These are phyloP conservation scores for Saturnia pavonia DNA, from an alignment of 2,888 invertebrate species.

Conservation along the genomic window DNA sequence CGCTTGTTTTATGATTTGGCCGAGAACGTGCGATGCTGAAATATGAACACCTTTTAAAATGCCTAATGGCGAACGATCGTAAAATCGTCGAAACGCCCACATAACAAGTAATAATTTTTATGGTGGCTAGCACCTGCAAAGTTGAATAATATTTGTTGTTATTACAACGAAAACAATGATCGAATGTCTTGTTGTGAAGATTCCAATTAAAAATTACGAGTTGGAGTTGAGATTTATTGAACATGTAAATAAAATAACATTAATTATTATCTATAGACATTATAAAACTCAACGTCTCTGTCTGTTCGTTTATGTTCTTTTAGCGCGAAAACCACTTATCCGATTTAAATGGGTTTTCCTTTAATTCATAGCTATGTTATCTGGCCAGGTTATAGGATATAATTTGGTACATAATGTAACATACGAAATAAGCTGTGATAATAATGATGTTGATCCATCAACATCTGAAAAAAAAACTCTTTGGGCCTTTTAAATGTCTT, in stretches of 20 bases:
- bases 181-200: background rate
- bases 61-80: conserved; percentile 44
- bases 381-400: too few species aligned
- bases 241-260: background rate
- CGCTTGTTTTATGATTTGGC: background rate
- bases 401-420: too few species aligned
- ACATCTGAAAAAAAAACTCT: too few species aligned
- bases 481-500: too few species aligned
- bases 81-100: conserved; percentile 55
- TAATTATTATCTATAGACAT: background rate
- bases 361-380: too few species aligned
- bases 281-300: too few species aligned
- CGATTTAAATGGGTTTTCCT: too few species aligned
- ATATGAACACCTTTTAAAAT: conserved; percentile 49
- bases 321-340: too few species aligned
- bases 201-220: background rate
- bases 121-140: conserved; percentile 57
- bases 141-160: background rate
- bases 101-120: conserved; percentile 56
- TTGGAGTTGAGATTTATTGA: background rate
- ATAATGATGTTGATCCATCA: too few species aligned
- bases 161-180: background rate
- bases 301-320: too few species aligned
- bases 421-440: too few species aligned
- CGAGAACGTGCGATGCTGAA: background rate